Base-by-base conservation (phyloP, 2,113 vertebrate genomes). In the Philantomba maxwellii region DNA sequence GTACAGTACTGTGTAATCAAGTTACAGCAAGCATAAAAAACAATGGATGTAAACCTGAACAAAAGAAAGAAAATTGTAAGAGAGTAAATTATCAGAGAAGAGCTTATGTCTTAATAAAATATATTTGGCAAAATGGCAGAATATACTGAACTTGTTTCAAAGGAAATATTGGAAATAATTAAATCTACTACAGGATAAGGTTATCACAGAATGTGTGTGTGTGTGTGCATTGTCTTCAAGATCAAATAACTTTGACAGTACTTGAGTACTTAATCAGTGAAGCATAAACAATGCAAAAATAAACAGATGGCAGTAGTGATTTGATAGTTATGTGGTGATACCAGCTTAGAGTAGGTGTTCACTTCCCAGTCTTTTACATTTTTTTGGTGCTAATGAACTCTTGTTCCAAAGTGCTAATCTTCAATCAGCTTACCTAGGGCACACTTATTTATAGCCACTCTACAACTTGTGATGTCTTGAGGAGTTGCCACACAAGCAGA, bases 81-180 rank as follows among this genome's bases (percentile, higher is more conserved):
- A 95, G 33, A 89, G 1, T 90, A 95, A 89, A 88, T 47, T 58
- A 9, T 86, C 82, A 92, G 55, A 75, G 33, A 89, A 85, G 19
- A 95, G 28, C 19, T 92, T 96, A 84, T 89, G 28, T 91, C 60
- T 96, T 64, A 92, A 64, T 51, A 78, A 96, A 84, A 66, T 91
- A 62, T 86, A 91, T 36, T 78, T 91, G 17, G n/a, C 57, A 33
- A 91, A 36, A 82, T 43, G 15, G n/a, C 39, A 85, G 11, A 94
- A 87, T 7, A 30, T 77, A 87, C 36, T 87, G 26, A 62, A 60
- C 53, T 94, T 88, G 43, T 93, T 96, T 94, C 77, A 93, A 49
- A 92, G 58, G 51, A 92, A 62, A 89, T 90, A 91, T 75, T 80
- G 33, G 33, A 95, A 89, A 94, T 26, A 87, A 83, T 66, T 64